phyloP scores from a whole-genome alignment of 1,140 invertebrate genomes.

The Aricia agestis region DNA sequence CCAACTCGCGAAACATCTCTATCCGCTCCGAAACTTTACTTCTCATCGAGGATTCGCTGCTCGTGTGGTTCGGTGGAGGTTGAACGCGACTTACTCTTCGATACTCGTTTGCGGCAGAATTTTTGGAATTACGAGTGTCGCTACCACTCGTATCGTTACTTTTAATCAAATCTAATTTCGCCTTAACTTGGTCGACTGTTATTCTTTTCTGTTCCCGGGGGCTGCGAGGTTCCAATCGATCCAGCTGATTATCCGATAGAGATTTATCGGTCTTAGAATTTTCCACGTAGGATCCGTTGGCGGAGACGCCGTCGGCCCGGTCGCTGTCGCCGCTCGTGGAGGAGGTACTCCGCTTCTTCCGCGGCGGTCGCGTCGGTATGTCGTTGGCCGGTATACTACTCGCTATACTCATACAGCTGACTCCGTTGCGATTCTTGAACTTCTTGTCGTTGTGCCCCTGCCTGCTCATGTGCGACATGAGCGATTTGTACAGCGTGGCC shows the following conservation, averaged over 20 bases:
- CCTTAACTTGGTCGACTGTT: constrained; percentile 75
- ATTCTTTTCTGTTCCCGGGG: constrained; percentile 59
- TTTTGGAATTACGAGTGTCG: constrained; percentile 60
- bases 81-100: constrained; percentile 37
- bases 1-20: constrained; percentile 73
- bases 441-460: constrained; percentile 72
- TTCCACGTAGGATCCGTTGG: constrained; percentile 54
- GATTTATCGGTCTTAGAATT: constrained; percentile 48
- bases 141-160: constrained; percentile 58
- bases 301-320: constrained; percentile 64
- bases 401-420: constrained; percentile 82
- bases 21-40: constrained; percentile 75
- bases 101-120: constrained; percentile 57
- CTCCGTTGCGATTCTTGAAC: constrained; percentile 81
- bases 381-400: constrained; percentile 74
- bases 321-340: constrained; percentile 79
- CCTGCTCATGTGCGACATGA: constrained; percentile 86
- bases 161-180: constrained; percentile 75
- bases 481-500: constrained; percentile 90
- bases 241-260: constrained; percentile 26
- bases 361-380: constrained; percentile 75
- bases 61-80: constrained; percentile 42
- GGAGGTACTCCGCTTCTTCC: constrained; percentile 78
- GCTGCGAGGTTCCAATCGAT: constrained; percentile 46
- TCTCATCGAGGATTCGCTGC: constrained; percentile 64